Conservation (phyloP, 2,797 vertebrate species). For the Sebastes hopkinsi region DNA sequence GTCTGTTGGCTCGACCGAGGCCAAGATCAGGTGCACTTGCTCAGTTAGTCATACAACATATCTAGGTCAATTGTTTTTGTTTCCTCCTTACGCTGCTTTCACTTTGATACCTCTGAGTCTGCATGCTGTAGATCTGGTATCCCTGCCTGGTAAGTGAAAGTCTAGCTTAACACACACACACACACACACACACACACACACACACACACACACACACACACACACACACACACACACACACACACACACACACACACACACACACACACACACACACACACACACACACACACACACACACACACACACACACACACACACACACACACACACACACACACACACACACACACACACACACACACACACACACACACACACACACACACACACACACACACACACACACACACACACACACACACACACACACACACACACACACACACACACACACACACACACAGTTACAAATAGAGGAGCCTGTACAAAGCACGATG, state of each 20-base stretch:
- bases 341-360: not conserved
- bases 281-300: not conserved
- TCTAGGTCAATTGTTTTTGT: not conserved
- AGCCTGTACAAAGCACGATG: not conserved
- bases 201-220: not conserved
- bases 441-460: not conserved
- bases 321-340: not conserved
- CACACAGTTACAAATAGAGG: too few species aligned
- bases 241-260: not conserved
- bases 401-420: not conserved
- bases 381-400: not conserved
- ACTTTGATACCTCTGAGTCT: not conserved
- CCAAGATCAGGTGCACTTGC: constrained; percentile 11
- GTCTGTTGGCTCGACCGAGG: constrained; percentile 7
- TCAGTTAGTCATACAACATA: constrained; percentile 17
- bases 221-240: not conserved
- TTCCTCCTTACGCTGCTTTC: not conserved
- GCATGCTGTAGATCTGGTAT: not conserved
- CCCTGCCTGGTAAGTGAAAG: not conserved
- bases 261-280: not conserved
- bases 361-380: not conserved
- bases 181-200: not conserved
- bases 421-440: not conserved
- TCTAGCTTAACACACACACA: not conserved
- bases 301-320: not conserved